Conservation (phyloP, 2,797 vertebrate species). For the Anguilla marmorata region DNA sequence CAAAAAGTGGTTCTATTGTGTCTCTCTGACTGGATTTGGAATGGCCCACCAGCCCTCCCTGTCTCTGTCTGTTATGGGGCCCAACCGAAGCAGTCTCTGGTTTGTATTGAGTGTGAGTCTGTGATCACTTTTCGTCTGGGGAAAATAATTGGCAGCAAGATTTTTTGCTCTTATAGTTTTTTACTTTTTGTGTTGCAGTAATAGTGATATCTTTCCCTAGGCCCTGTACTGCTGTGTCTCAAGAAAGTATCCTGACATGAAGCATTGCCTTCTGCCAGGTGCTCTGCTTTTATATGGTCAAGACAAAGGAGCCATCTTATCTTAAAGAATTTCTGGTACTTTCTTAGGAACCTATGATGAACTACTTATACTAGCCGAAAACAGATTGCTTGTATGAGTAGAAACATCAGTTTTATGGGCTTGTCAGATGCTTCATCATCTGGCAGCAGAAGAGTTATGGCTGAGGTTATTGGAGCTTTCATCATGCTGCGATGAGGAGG, state of each 20-base stretch:
- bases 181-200: not conserved
- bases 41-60: not conserved
- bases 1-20: not conserved
- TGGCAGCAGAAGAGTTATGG: not conserved
- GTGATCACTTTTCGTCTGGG: not conserved
- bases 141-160: not conserved
- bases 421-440: not conserved
- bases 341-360: not conserved
- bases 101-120: slow-evolving; percentile 9
- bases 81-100: not conserved
- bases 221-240: not conserved
- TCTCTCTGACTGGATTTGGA: slow-evolving; percentile 18
- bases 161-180: not conserved
- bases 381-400: not conserved
- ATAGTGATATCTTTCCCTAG: not conserved
- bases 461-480: not conserved
- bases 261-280: not conserved
- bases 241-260: not conserved
- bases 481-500: not conserved
- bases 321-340: not conserved
- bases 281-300: not conserved
- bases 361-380: not conserved
- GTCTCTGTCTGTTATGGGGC: slow-evolving; percentile 3
- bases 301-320: not conserved
- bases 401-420: slow-evolving; percentile 1